Conservation (phyloP, 2,113 vertebrate species). For the Tamias sibiricus region DNA sequence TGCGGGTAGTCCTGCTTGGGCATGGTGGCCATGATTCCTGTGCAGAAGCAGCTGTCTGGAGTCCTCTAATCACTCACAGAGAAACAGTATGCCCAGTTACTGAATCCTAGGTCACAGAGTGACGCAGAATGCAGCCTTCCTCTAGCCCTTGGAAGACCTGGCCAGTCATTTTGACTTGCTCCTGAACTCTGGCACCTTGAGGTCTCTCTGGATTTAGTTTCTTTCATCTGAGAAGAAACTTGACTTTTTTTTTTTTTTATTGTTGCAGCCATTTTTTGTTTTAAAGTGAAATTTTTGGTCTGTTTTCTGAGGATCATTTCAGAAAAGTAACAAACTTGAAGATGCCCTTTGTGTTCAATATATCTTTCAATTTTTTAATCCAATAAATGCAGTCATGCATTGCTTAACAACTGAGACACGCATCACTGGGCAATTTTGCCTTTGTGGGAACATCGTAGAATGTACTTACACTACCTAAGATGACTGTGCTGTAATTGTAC, state of each 20-base stretch:
- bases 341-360: not conserved
- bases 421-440: not conserved
- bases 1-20: too few species aligned
- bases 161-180: not conserved
- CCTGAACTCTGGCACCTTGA: not conserved
- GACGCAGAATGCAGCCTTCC: too few species aligned
- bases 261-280: not conserved
- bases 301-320: not conserved
- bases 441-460: not conserved
- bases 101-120: too few species aligned
- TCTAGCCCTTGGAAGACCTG: too few species aligned
- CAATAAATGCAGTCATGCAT: not conserved
- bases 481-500: not conserved
- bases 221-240: conserved; percentile 26
- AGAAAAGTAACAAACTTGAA: not conserved
- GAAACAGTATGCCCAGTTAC: too few species aligned
- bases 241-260: not conserved
- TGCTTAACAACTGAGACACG: not conserved
- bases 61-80: too few species aligned
- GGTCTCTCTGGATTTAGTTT: not conserved
- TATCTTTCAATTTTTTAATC: not conserved
- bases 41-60: too few species aligned
- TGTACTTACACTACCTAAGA: not conserved
- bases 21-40: too few species aligned
- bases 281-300: not conserved